Evolutionary conservation across 53 echinoderm and acorn worm genomes (phyloP).

Genomic region (Glandiceps talaboti): DNA sequence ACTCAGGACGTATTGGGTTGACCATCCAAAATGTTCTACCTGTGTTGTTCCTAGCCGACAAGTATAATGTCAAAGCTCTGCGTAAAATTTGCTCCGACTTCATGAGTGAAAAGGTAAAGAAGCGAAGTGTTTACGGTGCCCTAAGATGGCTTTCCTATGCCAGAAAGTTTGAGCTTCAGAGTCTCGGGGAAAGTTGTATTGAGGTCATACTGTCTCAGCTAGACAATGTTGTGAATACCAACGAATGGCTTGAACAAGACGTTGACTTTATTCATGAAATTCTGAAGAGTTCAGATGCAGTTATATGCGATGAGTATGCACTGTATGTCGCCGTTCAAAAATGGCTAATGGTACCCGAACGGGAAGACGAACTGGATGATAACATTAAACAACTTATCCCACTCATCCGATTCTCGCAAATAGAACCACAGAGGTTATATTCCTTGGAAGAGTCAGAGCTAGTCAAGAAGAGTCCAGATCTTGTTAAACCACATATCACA

Average conservation of each 20-base stretch:
- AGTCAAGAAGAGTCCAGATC: conserved; percentile 29
- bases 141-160: conserved; percentile 47
- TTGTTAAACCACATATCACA: conserved; percentile 24
- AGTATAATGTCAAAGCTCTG: conserved; percentile 26
- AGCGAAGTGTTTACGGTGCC: conserved; percentile 29
- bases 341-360: conserved; percentile 27
- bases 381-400: conserved; percentile 14
- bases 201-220: conserved; percentile 35
- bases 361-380: conserved; percentile 16
- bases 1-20: conserved; percentile 24
- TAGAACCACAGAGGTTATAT: conserved; percentile 33
- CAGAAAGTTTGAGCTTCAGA: conserved; percentile 26
- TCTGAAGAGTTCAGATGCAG: conserved; percentile 18
- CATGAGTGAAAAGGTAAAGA: conserved; percentile 41
- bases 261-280: conserved; percentile 32
- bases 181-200: conserved; percentile 25
- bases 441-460: conserved; percentile 40
- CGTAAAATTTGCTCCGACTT: conserved; percentile 29
- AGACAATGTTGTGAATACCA: conserved; percentile 14
- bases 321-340: conserved; percentile 33
- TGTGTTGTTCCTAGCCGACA: conserved; percentile 33
- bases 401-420: conserved; percentile 28
- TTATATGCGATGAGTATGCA: conserved; percentile 28
- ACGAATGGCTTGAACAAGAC: conserved; percentile 24
- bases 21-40: conserved; percentile 30